Conservation (phyloP, 2,113 vertebrate species). For the Ardeotis arabs region DNA sequence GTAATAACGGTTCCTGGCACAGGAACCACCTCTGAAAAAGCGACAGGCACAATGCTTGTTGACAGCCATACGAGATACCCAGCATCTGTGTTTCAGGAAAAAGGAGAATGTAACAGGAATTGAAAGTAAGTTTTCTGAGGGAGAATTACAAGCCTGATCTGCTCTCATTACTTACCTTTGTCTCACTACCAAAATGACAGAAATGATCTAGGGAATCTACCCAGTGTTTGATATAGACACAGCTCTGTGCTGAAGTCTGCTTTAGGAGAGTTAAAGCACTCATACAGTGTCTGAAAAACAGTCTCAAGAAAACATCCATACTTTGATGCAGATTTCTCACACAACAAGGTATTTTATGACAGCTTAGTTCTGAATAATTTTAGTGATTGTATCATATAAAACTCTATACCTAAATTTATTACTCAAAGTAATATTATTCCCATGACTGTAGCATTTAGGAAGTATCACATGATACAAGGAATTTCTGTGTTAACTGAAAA, state of each 20-base stretch:
- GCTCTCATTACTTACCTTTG: neutral
- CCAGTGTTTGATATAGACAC: neutral
- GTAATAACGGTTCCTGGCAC: neutral
- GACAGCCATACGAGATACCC: neutral
- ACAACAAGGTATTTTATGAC: neutral
- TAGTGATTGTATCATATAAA: neutral
- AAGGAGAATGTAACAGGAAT: neutral
- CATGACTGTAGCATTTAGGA: neutral
- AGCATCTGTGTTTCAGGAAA: neutral
- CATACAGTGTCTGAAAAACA: rapidly evolving
- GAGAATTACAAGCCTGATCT: neutral
- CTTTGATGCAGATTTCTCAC: neutral
- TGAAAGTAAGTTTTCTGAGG: rapidly evolving
- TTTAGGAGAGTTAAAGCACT: neutral
- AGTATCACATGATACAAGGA: neutral
- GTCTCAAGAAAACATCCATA: neutral
- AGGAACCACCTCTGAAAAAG: neutral
- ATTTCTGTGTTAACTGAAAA: neutral
- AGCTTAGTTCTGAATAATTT: neutral
- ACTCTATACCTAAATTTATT: neutral
- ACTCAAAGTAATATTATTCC: neutral
- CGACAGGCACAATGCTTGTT: neutral
- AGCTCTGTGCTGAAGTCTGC: neutral
- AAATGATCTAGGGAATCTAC: neutral
- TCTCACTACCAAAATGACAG: neutral